phyloP scores from a whole-genome alignment of 2,797 vertebrate genomes.

The Neostethus bicornis region DNA sequence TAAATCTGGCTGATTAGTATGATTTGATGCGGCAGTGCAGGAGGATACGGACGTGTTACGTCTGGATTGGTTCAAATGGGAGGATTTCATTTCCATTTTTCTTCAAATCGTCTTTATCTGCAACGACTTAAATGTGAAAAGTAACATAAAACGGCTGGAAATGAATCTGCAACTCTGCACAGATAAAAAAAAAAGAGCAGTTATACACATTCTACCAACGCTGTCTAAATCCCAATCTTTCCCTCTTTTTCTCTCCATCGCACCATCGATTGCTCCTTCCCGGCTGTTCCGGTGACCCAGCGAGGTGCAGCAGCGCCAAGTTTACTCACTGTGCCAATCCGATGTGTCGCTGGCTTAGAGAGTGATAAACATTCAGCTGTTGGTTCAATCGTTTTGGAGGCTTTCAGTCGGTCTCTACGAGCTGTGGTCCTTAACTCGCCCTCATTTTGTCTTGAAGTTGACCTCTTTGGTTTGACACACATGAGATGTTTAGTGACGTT shows the following conservation, averaged over 20 bases:
- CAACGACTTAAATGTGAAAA: not conserved
- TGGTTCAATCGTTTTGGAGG: slow-evolving; percentile 38
- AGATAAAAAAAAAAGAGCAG: slow-evolving; percentile 15
- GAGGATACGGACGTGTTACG: not conserved
- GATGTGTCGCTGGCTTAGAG: slow-evolving; percentile 39
- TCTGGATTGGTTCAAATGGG: not conserved
- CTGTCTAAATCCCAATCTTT: not conserved
- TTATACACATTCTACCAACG: slow-evolving; percentile 9
- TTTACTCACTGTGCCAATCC: slow-evolving; percentile 36
- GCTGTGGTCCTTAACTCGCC: slow-evolving; percentile 1
- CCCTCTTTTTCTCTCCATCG: slow-evolving; percentile 4
- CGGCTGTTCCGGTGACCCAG: slow-evolving; percentile 21
- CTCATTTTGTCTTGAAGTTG: slow-evolving; percentile 18
- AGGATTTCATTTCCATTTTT: not conserved
- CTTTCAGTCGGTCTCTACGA: slow-evolving; percentile 18
- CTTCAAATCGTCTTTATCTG: not conserved
- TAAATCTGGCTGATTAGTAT: too few relatives aligned
- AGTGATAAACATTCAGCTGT: slow-evolving; percentile 60
- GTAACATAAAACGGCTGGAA: slow-evolving; percentile 2
- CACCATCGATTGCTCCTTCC: slow-evolving; percentile 9
- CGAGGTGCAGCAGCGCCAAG: slow-evolving; percentile 32
- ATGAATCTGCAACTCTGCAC: not conserved
- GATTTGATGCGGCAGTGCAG: too few relatives aligned
- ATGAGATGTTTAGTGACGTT: slow-evolving; percentile 53
- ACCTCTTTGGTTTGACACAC: slow-evolving; percentile 48